Evolutionary conservation across 2,113 vertebrate species (phyloP), one percentile per base, ranked within the genome.

Genomic region (Pterophyllum scalare): DNA sequence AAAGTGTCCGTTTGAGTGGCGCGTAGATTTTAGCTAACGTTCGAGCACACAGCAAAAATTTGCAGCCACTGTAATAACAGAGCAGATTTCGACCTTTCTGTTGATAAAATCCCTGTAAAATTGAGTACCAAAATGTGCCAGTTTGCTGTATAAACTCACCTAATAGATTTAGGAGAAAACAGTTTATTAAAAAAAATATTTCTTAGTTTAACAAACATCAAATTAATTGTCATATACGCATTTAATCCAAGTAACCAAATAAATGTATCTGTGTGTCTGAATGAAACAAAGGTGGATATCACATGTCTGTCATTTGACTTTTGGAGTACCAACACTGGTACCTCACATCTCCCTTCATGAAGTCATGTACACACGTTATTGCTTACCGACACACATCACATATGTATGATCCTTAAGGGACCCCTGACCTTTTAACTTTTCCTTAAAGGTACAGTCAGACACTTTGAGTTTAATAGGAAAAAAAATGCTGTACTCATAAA

Each of bases 1-100:
- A 40, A 24, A 24, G 59, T 72, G 11, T n/a, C 46, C 24, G 24
- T 65, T 81, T 38, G 24, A 46, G 14, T 2, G 13, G 17, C 35
- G 8, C 65, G 40, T 57, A 79, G 57, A 67, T 19, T 61, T 28
- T 20, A 57, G 84, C 79, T 80, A 67, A 82, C n/a, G 14, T 31
- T 22, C 33, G 43, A 62, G 35, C 64, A 38, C 9, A 17, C 3
- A 22, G 6, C 38, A 10, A 11, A 40, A 8, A 8, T 40, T 12
- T 40, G 40, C 17, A 70, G 24, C 65, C 40, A 70, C 65, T 15
- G 26, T 46, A 11, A 28, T 26, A 46, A 67, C 62, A 52, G 14
- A 52, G 49, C 49, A 52, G 7, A 54, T 54, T 54, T 54, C 19
- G 19, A 19, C 19, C 19, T 54, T 54, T 54, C 19, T 19, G 19